Evolutionary conservation across 2,888 invertebrate species (phyloP).

Genomic region (Scaptomyza tumidula): DNA sequence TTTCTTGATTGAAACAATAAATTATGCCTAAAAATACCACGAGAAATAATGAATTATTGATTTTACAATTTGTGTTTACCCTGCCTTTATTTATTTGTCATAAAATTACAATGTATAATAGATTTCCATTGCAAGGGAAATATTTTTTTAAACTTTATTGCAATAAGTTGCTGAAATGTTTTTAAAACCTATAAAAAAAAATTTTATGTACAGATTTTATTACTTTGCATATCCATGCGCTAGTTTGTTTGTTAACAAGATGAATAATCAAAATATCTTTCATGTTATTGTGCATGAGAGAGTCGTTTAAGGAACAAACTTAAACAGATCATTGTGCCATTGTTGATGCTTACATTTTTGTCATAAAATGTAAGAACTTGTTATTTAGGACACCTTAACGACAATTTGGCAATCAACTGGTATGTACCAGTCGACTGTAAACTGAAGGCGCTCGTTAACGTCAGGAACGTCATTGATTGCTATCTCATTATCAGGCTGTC

Average conservation of each 20-base stretch:
- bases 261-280: no score
- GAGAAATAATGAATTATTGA: not conserved
- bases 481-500: slow-evolving; percentile 73
- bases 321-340: slow-evolving; percentile 21
- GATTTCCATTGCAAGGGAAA: no score
- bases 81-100: not conserved
- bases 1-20: not conserved
- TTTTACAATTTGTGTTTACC: not conserved
- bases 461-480: slow-evolving; percentile 48
- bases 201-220: not conserved
- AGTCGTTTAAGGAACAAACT: not conserved
- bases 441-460: slow-evolving; percentile 60
- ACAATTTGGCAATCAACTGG: slow-evolving; percentile 46
- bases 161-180: no score
- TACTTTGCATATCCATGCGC: not conserved
- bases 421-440: slow-evolving; percentile 10
- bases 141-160: no score
- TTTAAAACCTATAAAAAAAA: no score
- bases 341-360: slow-evolving; percentile 29
- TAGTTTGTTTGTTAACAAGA: no score
- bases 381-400: slow-evolving; percentile 46
- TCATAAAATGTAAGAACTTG: slow-evolving; percentile 54
- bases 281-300: no score
- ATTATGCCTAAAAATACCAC: not conserved
- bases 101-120: no score